Evolutionary conservation across 2,888 invertebrate species (phyloP).

Genomic region (Argyra leucocephala): DNA sequence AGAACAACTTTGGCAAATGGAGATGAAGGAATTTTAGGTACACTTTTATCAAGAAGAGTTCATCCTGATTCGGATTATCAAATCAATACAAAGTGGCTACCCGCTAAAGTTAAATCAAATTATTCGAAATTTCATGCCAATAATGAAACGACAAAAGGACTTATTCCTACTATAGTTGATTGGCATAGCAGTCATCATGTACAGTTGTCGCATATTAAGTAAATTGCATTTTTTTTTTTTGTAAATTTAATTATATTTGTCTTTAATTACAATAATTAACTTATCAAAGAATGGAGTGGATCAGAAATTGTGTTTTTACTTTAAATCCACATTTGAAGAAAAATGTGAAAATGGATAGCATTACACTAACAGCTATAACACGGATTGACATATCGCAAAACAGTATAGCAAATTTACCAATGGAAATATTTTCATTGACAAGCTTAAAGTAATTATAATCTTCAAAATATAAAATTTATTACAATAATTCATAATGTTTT

Average conservation of each 20-base stretch:
- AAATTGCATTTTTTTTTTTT: constrained; percentile 22
- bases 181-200: constrained; percentile 76
- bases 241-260: not conserved
- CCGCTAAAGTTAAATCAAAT: constrained; percentile 45
- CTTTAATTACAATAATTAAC: too few species aligned
- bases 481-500: constrained; percentile 14
- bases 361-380: constrained; percentile 83
- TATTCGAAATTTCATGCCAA: constrained; percentile 56
- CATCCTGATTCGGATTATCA: constrained; percentile 87
- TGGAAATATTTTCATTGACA: constrained; percentile 70
- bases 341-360: constrained; percentile 54
- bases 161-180: constrained; percentile 76
- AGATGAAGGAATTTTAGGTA: constrained; percentile 67
- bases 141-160: constrained; percentile 71
- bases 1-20: constrained; percentile 62
- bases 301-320: constrained; percentile 71
- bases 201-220: constrained; percentile 59
- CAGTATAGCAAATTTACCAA: constrained; percentile 67
- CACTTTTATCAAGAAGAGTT: constrained; percentile 77
- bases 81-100: constrained; percentile 77
- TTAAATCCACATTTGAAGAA: constrained; percentile 74
- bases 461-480: constrained; percentile 12
- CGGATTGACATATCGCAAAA: constrained; percentile 88
- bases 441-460: constrained; percentile 53
- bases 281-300: constrained; percentile 58